These are phyloP conservation scores for Hypomecis punctinalis DNA, from an alignment of 2,888 invertebrate species.

Conservation along the genomic window DNA sequence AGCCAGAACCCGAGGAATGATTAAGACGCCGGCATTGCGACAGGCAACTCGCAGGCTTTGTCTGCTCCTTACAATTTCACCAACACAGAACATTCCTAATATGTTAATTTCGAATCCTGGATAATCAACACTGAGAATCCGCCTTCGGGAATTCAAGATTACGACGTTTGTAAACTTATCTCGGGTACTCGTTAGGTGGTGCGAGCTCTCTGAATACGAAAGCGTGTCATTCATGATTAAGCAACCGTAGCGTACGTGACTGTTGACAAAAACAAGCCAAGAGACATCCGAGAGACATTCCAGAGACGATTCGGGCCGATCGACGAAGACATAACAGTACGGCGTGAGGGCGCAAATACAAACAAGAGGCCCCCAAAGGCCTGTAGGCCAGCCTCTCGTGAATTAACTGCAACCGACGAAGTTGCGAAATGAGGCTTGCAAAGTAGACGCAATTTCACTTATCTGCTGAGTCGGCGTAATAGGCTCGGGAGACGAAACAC, in stretches of 20 bases:
- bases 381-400: constrained; percentile 32
- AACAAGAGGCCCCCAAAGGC: constrained; percentile 38
- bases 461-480: constrained; percentile 13
- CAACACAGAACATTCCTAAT: constrained; percentile 60
- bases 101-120: constrained; percentile 80
- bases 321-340: constrained; percentile 37
- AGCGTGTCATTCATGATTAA: constrained; percentile 81
- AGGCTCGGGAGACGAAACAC: constrained; percentile 5
- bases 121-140: constrained; percentile 76
- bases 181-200: constrained; percentile 78
- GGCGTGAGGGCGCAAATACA: constrained; percentile 45
- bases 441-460: constrained; percentile 24
- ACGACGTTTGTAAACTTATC: constrained; percentile 82
- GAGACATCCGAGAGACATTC: constrained; percentile 32
- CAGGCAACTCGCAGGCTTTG: constrained; percentile 28
- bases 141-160: constrained; percentile 77
- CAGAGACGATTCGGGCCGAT: constrained; percentile 53
- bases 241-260: constrained; percentile 72
- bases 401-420: constrained; percentile 42
- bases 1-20: constrained; percentile 19
- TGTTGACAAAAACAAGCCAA: constrained; percentile 71
- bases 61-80: constrained; percentile 33
- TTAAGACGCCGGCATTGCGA: constrained; percentile 17
- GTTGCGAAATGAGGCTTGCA: constrained; percentile 29
- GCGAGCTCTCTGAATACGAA: constrained; percentile 78